A percentile compares a stretch with the other conserved stretches of the same genome.
Conservation (phyloP, 2,113 vertebrate species). For the Rhabdornis inornatus region DNA sequence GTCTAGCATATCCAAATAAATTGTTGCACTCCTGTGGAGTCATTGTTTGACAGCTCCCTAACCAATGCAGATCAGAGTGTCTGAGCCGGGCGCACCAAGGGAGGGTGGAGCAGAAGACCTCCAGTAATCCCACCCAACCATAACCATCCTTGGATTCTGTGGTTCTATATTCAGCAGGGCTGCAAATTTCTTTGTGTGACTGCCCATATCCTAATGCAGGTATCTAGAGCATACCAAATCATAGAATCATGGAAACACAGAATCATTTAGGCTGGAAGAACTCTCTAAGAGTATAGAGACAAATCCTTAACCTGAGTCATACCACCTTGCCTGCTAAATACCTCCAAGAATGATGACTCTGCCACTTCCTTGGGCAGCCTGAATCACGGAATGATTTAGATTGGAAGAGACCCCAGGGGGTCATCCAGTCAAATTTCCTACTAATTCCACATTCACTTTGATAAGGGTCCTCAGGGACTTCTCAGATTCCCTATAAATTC, state of each 20-base stretch:
- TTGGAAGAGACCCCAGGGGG: neutral
- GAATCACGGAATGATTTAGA: neutral
- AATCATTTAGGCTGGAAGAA: neutral
- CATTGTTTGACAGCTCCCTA: neutral
- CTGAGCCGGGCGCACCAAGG: neutral
- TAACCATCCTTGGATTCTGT: neutral
- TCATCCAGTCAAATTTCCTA: neutral
- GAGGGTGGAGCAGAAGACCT: neutral
- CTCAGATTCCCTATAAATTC: neutral
- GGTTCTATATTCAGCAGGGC: neutral
- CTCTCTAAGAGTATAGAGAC: neutral
- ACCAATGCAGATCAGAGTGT: neutral
- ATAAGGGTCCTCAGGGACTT: neutral
- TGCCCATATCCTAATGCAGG: fast-evolving
- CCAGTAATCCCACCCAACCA: too few relatives aligned
- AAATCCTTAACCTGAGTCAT: too few relatives aligned
- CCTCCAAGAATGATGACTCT: neutral
- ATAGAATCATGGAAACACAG: neutral
- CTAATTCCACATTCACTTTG: neutral
- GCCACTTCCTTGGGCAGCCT: neutral
- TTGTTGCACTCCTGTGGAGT: neutral
- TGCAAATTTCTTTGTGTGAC: neutral
- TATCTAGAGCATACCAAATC: neutral
- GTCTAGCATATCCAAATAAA: neutral
- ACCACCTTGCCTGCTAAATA: neutral